Evolutionary conservation across 2,888 invertebrate genomes (phyloP), one percentile per base, ranked within the genome.

Genomic region (Hermaeophaga mercurialis): DNA sequence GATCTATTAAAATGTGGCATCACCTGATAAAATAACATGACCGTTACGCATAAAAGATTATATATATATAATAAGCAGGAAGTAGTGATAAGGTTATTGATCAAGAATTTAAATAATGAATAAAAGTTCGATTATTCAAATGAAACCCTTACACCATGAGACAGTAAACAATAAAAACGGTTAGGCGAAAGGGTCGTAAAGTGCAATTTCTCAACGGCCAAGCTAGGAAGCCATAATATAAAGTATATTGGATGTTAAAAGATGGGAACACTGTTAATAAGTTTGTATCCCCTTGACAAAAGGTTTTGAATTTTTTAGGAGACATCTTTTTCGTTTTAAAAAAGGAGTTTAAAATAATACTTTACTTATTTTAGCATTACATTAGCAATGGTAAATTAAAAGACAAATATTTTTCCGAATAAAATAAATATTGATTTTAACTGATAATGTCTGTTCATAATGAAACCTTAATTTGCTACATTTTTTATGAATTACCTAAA

Each of bases 111-210:
- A 69, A 70, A 70, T 70, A 69, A 70, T 70, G 66, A 70, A 68
- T 63, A 65, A 65, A 68, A 68, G 67, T 65, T 71, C 68, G 70
- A 71, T 71, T 72, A 72, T 72, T 72, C 71, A 72, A 71, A 72
- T 71, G 66, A 68, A 65, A 67, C 63, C 64, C 63, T n/a, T 56
- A 61, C 46, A 45, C 52, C 41, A 60, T 52, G 57, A 70, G 69
- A 66, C 66, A 66, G 67, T 68, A 68, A 68, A 70, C 71, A 68
- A 70, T 71, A 71, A 70, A 70, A 68, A 67, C 66, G 62, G 55
- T 66, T 66, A 62, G 64, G 63, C 67, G 66, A 64, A 66, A 36
- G 65, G 59, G 52, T 65, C 66, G 67, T 71, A 71, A 72, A 72
- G 70, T 71, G 68, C 70, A 70, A 64, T 71, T 70, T 66, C 66